A percentile compares a stretch with the other conserved stretches of the same genome.
Evolutionary conservation across 2,113 vertebrate species (phyloP).

Genomic region (Archocentrus centrarchus): DNA sequence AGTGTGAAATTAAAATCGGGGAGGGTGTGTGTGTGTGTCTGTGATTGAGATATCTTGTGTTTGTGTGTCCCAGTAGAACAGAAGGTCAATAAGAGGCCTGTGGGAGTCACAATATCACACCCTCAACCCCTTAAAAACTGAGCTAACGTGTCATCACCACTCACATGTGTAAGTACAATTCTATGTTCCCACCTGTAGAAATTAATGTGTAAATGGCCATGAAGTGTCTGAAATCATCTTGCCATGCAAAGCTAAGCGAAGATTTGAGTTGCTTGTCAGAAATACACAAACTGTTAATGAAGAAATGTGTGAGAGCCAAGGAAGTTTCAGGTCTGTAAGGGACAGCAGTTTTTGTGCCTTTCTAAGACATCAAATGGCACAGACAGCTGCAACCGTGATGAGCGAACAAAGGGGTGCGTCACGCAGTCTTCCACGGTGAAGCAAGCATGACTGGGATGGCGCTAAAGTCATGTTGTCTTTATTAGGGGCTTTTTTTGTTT

Average conservation of each 20-base stretch:
- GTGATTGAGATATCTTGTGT: slow-evolving; percentile 34
- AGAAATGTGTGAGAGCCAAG: background rate
- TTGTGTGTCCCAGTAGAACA: slow-evolving; percentile 53
- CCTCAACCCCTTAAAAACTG: slow-evolving; percentile 65
- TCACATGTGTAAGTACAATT: slow-evolving; percentile 22
- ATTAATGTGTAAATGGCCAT: background rate
- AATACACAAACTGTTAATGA: background rate
- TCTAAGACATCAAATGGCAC: slow-evolving; percentile 18
- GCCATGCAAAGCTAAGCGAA: background rate
- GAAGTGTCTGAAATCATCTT: background rate
- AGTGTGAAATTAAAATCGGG: slow-evolving; percentile 92
- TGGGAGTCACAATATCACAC: slow-evolving; percentile 75
- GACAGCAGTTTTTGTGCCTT: background rate
- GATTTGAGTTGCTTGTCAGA: background rate
- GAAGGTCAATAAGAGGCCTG: slow-evolving; percentile 68
- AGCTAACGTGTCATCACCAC: slow-evolving; percentile 74
- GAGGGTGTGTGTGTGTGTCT: slow-evolving; percentile 23
- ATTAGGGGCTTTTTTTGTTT: background rate
- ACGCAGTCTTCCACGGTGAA: slow-evolving; percentile 9
- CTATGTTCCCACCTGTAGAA: background rate
- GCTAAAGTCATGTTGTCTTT: background rate
- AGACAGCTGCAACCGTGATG: background rate
- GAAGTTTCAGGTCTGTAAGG: background rate
- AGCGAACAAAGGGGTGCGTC: background rate
- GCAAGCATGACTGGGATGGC: background rate